Percentiles rank a stretch among this genome's conserved stretches.
These are phyloP conservation scores for Eupeodes corollae DNA, from an alignment of 1,140 invertebrate genomes.

Conservation along the genomic window DNA sequence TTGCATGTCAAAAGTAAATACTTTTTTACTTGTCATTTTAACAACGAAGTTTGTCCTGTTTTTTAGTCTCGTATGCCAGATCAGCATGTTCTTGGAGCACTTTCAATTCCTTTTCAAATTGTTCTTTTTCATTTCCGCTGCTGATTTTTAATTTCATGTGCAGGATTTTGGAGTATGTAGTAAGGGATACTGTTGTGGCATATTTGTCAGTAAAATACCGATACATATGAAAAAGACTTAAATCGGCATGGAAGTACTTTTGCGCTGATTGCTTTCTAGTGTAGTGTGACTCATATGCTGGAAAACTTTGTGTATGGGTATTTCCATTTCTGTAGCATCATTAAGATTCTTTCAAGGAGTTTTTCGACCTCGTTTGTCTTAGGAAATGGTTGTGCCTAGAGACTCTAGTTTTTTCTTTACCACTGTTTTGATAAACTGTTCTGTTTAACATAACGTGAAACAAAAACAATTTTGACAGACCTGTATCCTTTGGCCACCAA, in stretches of 20 bases:
- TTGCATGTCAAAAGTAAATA: constrained; percentile 26
- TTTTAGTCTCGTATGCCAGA: constrained; percentile 1
- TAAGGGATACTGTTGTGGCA: constrained; percentile 8
- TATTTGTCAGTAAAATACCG: constrained; percentile 4
- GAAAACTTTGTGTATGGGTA: too few relatives aligned
- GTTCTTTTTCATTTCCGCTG: constrained; percentile 6
- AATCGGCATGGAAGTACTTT: too few relatives aligned
- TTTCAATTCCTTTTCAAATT: not conserved
- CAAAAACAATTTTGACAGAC: not conserved
- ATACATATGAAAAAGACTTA: constrained; percentile 8
- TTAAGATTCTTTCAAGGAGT: too few relatives aligned
- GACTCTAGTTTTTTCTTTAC: not conserved
- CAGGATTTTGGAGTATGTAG: constrained; percentile 7
- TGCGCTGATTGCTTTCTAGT: too few relatives aligned
- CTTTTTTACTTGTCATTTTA: constrained; percentile 7
- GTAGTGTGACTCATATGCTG: too few relatives aligned
- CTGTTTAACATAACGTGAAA: not conserved
- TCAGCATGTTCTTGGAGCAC: not conserved
- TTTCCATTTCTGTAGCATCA: too few relatives aligned
- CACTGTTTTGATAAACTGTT: not conserved
- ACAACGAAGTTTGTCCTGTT: constrained; percentile 3
- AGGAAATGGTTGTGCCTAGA: too few relatives aligned
- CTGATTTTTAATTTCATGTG: constrained; percentile 6
- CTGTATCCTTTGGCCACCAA: too few relatives aligned
- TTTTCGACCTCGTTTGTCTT: too few relatives aligned